A percentile compares a stretch with the other conserved stretches of the same genome.
These are phyloP conservation scores for Lanistes nyassanus DNA, from an alignment of 1,140 invertebrate genomes.

Conservation along the genomic window DNA sequence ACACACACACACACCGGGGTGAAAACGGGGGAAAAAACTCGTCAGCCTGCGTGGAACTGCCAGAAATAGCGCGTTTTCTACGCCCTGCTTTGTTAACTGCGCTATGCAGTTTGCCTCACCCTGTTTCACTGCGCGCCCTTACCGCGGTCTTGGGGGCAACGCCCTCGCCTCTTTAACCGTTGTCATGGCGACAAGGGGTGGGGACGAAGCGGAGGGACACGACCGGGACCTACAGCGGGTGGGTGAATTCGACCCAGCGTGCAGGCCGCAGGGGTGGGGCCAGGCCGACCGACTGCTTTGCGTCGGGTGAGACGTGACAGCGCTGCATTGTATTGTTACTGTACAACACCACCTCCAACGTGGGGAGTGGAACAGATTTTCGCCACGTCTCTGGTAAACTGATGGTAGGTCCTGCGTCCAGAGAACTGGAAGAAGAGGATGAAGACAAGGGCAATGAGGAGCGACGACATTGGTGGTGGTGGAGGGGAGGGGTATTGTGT, in stretches of 20 bases:
- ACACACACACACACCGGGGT: background rate
- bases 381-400: background rate
- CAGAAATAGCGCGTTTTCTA: background rate
- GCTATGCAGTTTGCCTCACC: background rate
- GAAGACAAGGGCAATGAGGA: too few relatives aligned
- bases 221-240: background rate
- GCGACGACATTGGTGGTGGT: too few relatives aligned
- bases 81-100: background rate
- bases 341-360: background rate
- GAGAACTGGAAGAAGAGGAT: too few relatives aligned
- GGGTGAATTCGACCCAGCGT: too few relatives aligned
- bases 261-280: background rate
- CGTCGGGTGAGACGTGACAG: background rate
- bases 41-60: background rate
- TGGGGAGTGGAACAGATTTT: background rate
- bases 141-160: background rate
- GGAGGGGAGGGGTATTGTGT: too few relatives aligned
- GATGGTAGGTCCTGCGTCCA: too few relatives aligned
- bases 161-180: slow-evolving; percentile 6
- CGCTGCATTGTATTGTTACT: background rate
- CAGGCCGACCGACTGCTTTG: background rate
- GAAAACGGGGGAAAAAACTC: background rate
- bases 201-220: background rate
- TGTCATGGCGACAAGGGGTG: background rate
- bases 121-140: background rate